Conservation (phyloP, 2,888 invertebrate species). For the Phragmatobia fuliginosa region DNA sequence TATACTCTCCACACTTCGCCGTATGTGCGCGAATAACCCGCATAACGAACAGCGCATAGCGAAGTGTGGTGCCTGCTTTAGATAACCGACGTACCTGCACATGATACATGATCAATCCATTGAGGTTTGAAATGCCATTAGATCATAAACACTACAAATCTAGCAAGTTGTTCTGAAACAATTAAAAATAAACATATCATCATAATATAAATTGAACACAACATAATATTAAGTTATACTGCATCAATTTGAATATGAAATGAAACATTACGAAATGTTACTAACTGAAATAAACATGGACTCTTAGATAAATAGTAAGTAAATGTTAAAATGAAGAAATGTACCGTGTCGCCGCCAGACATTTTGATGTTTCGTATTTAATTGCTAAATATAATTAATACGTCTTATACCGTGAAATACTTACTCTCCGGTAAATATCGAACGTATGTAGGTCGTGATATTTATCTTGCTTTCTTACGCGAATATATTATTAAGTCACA, state of each 20-base stretch:
- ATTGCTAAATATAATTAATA: conserved; percentile 84
- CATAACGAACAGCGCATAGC: no score
- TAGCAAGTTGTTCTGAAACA: background rate
- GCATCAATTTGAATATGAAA: conserved; percentile 46
- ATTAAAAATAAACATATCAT: conserved; percentile 6
- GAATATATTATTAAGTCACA: conserved; percentile 18
- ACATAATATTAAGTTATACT: conserved; percentile 29
- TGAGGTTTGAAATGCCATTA: no score
- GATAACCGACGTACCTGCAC: no score
- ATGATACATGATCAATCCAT: no score
- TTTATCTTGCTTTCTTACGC: conserved; percentile 31
- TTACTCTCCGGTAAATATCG: conserved; percentile 66
- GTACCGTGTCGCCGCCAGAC: conserved; percentile 75
- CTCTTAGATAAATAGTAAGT: conserved; percentile 68
- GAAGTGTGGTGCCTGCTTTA: no score
- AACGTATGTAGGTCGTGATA: conserved; percentile 54
- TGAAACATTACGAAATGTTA: conserved; percentile 56
- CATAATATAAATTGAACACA: conserved; percentile 19
- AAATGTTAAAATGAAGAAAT: conserved; percentile 75
- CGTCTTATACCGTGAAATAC: conserved; percentile 63
- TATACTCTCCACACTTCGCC: no score
- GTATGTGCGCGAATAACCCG: no score
- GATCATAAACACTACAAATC: background rate
- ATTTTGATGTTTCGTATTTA: conserved; percentile 78
- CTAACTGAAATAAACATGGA: conserved; percentile 71